Evolutionary conservation across 2,888 invertebrate species (phyloP), one percentile per base, ranked within the genome.

Genomic region (Hololepta plana): DNA sequence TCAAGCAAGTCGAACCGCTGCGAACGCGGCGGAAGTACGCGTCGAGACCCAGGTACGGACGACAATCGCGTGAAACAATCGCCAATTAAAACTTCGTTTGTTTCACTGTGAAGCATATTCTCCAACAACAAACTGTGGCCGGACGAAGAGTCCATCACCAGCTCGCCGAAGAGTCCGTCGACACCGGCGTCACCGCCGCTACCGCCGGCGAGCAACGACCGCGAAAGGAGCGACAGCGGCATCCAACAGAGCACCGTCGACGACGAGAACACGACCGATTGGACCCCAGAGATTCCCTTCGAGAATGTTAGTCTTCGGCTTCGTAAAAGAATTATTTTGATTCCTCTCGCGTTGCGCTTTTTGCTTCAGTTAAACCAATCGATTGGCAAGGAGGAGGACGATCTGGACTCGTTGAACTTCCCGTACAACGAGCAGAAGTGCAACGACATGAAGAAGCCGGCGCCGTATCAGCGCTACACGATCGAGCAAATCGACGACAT

Each of bases 201-300:
- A 31, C 38, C 9, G 20, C 41, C 42, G 8, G 35, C 35, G 15
- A 41, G 42, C 14, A 38, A 38, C 4, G 39, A 45, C 4, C 43
- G 49, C 21, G 54, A 53, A 35, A 41, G 51, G 30, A 53, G 52
- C 27, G 56, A 55, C 29, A 55, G 53, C 31, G 53, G 53, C 11
- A 53, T 54, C 16, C 54, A 54, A 32, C 51, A 53, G 23, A 53
- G 51, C 26, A 63, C 66, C 28, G 62, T 69, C 2, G 82, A 84
- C 13, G 84, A 84, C 20, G 82, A 82, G 40, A 67, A 69, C 30
- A 72, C 72, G 1, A 70, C 74, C 0, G 82, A 84, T 42, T 88
- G 87, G 85, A 84, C 72, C 12, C 85, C 88, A 0, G 88, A 88
- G 59, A 82, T 87, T 51, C 88, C 87, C 2, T 88, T 88, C 49